Evolutionary conservation across 2,113 vertebrate genomes (phyloP), one percentile per base, ranked within the genome.

Genomic region (Epinephelus fuscoguttatus): DNA sequence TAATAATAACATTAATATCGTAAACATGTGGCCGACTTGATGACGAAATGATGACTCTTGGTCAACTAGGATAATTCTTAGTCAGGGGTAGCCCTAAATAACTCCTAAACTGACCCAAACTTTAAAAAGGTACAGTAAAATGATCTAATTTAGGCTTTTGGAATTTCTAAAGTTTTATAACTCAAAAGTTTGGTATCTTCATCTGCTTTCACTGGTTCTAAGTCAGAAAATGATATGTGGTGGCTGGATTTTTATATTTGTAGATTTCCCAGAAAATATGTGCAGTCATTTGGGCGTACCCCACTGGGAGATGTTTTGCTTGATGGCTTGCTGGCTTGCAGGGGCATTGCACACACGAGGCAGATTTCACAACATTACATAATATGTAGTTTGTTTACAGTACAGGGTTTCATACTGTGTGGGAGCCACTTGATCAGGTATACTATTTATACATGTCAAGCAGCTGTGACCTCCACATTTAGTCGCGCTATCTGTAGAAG

Each of bases 401-500:
- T 18, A 12, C 18, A 27, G 6, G 10, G 47, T 33, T 68, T 18
- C 14, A 62, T 42, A n/a, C 49, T 12, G 45, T 19, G 56, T 75
- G 42, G 68, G 80, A 53, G 62, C 78, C 40, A 74, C 19, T 6
- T 14, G 13, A 57, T 75, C 45, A 69, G 37, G 18, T 74, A n/a
- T 45, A 18, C 18, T 52, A 23, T 60, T 80, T 82, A 19, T 67
- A 40, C 61, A 53, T 49, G 25, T 75, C 10, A 61, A 85, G 45
- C 25, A 47, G 50, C 70, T 14, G n/a, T 49, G 70, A 84, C 82
- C 75, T 85, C 55, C 17, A 67, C 45, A 53, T 68, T 12, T 18
- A 47, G 8, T 62, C 17, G 4, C 59, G 13, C 7, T 45, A 66
- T 86, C 60, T 45, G 53, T 33, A 61, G 49, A 85, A 13, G 56